A percentile compares a stretch with the other conserved stretches of the same genome.
Conservation (phyloP, 2,888 invertebrate species). For the Sepiola atlantica region DNA sequence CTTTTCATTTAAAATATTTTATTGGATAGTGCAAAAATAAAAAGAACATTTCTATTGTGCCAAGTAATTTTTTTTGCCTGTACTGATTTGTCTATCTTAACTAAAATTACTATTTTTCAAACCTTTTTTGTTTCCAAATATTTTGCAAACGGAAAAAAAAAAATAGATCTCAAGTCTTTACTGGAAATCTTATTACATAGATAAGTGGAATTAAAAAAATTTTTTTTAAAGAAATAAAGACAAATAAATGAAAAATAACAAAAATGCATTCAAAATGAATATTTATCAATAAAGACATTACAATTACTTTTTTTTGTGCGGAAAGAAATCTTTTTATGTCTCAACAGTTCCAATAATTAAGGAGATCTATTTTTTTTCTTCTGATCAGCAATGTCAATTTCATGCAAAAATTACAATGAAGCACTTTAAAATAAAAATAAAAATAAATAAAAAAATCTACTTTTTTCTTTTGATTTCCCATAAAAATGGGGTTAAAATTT, state of each 20-base stretch:
- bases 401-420: constrained; percentile 44
- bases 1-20: neutral
- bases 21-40: neutral
- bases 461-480: neutral
- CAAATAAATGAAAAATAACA: neutral
- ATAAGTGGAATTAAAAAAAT: neutral
- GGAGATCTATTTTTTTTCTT: constrained; percentile 43
- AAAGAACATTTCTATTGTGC: neutral
- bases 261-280: neutral
- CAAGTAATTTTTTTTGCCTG: constrained; percentile 46
- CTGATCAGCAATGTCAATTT: constrained; percentile 39
- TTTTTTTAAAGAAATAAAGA: neutral
- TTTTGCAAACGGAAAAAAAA: constrained; percentile 39
- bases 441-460: neutral
- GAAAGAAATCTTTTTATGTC: neutral
- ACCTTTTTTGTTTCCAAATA: neutral
- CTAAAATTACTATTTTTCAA: neutral
- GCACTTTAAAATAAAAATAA: neutral
- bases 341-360: constrained; percentile 32
- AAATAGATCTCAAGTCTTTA: constrained; percentile 48
- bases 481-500: neutral
- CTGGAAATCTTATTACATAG: neutral
- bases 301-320: neutral
- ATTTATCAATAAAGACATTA: neutral
- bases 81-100: constrained; percentile 45